A percentile compares a stretch with the other conserved stretches of the same genome.
phyloP scores from a whole-genome alignment of 2,888 invertebrate genomes.

The Lithophane ornitopus region DNA sequence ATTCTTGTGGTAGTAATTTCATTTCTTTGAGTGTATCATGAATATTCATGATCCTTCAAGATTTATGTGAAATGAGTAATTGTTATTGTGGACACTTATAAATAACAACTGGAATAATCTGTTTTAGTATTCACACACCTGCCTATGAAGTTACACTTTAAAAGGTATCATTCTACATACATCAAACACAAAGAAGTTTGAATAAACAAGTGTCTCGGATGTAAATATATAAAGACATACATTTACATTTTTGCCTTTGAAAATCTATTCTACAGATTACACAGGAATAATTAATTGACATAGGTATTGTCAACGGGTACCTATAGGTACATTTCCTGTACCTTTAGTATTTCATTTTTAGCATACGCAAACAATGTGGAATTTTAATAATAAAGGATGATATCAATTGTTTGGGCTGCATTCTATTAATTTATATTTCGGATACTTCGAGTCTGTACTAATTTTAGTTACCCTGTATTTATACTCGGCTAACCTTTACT shows the following conservation, averaged over 20 bases:
- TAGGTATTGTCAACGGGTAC: not conserved
- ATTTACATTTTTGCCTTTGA: conserved; percentile 5
- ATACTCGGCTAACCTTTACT: not conserved
- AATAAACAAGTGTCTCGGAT: not conserved
- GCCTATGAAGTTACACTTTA: not conserved
- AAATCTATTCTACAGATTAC: conserved; percentile 3
- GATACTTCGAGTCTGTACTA: not conserved
- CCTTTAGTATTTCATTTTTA: not conserved
- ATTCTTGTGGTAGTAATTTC: not conserved
- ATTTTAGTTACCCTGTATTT: conserved; percentile 7
- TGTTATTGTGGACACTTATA: not conserved
- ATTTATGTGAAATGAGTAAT: conserved; percentile 5
- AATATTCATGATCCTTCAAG: not conserved
- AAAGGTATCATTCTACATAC: conserved; percentile 25
- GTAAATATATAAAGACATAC: not conserved
- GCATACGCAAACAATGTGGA: not conserved
- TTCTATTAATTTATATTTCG: conserved; percentile 23
- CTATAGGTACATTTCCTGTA: not conserved
- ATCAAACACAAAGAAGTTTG: conserved; percentile 23
- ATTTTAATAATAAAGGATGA: not conserved
- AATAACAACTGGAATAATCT: not conserved
- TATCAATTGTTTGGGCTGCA: not conserved
- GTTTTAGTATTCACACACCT: conserved; percentile 15
- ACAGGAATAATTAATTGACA: not conserved
- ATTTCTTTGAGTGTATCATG: not conserved